Conservation (phyloP, 2,797 vertebrate species). For the Calcarius lapponicus region DNA sequence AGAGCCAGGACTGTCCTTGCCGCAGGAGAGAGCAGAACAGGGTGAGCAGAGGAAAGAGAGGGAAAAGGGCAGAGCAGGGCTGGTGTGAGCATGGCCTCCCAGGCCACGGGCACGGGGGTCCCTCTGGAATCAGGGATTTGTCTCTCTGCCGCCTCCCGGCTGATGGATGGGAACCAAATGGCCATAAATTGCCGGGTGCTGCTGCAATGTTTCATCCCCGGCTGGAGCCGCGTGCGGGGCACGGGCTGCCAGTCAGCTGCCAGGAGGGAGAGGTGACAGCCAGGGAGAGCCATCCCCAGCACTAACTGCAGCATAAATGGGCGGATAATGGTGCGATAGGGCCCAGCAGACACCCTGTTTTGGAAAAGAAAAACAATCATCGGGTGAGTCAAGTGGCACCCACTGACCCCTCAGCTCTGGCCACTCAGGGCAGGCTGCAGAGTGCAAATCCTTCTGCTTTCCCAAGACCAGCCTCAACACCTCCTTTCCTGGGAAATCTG, state of each 20-base stretch:
- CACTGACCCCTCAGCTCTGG: not conserved
- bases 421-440: not conserved
- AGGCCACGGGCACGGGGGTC: accelerated
- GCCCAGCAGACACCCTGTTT: accelerated
- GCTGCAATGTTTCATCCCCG: accelerated
- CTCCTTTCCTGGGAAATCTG: no score
- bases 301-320: accelerated
- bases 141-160: not conserved
- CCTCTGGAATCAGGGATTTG: not conserved
- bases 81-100: accelerated
- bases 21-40: accelerated
- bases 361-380: not conserved
- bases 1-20: not conserved
- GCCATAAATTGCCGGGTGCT: not conserved
- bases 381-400: not conserved
- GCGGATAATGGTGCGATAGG: not conserved
- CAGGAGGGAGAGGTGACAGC: not conserved
- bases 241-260: not conserved
- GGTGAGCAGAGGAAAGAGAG: not conserved
- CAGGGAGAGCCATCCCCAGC: accelerated
- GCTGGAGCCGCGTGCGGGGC: accelerated
- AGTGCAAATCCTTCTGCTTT: not conserved
- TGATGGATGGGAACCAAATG: not conserved
- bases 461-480: not conserved
- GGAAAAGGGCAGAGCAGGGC: accelerated